Evolutionary conservation across 1,140 invertebrate species (phyloP).

Genomic region (Platyscapa corneri): DNA sequence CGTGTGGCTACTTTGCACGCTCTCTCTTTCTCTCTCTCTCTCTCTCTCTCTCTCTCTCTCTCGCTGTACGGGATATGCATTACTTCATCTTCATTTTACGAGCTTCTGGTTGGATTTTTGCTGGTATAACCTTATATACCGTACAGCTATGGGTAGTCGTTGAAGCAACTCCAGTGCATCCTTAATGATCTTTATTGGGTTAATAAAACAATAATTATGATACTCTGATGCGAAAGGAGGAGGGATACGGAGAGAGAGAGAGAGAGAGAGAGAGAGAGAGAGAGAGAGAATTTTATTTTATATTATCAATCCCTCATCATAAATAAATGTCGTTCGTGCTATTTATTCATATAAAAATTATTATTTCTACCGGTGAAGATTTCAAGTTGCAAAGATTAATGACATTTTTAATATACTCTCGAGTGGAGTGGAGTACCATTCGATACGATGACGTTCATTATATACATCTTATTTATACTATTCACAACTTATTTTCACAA

Average conservation of each 20-base stretch:
- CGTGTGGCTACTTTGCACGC: conserved; percentile 24
- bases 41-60: no score
- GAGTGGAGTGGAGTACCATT: background rate
- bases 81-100: conserved; percentile 41
- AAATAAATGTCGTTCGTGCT: background rate
- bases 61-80: background rate
- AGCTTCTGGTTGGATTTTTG: conserved; percentile 33
- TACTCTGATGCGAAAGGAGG: background rate
- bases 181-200: conserved; percentile 40
- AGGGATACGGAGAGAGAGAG: no score
- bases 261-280: background rate
- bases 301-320: background rate
- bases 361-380: background rate
- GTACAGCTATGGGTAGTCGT: background rate
- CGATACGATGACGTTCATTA: background rate
- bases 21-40: background rate
- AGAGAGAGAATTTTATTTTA: background rate
- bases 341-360: background rate
- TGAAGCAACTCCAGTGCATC: background rate
- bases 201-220: conserved; percentile 46
- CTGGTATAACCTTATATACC: background rate
- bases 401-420: background rate
- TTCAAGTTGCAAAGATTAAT: background rate
- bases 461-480: background rate
- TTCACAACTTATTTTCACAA: no score